A percentile compares a stretch with the other conserved stretches of the same genome.
phyloP scores from a whole-genome alignment of 2,113 vertebrate genomes.

The Triplophysa rosa region DNA sequence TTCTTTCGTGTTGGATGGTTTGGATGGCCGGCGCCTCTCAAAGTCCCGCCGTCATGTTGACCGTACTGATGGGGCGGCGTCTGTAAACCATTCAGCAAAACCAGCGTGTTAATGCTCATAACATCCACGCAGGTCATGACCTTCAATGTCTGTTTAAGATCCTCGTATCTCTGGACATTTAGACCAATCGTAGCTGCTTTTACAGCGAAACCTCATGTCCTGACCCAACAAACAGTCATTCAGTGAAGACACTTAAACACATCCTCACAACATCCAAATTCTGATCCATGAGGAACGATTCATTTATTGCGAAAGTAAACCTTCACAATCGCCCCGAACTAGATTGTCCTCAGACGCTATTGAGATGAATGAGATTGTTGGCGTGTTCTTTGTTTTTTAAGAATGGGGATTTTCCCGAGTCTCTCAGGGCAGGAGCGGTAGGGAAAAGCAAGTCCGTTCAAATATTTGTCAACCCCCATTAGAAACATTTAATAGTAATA shows the following conservation, averaged over 20 bases:
- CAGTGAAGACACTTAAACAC: constrained; percentile 14
- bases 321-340: constrained; percentile 84
- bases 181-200: background rate
- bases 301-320: constrained; percentile 90
- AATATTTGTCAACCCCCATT: constrained; percentile 98
- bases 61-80: constrained; percentile 34
- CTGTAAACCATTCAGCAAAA: constrained; percentile 29
- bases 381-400: constrained; percentile 79
- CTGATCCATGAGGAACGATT: constrained; percentile 73
- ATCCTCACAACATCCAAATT: constrained; percentile 65
- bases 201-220: background rate
- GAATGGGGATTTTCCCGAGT: constrained; percentile 78
- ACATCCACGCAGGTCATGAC: constrained; percentile 5
- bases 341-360: constrained; percentile 86
- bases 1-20: constrained; percentile 58
- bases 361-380: constrained; percentile 85
- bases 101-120: constrained; percentile 7
- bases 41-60: background rate
- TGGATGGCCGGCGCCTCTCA: constrained; percentile 50
- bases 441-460: constrained; percentile 85
- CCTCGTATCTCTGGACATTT: background rate
- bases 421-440: constrained; percentile 82
- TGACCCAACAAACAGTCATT: background rate
- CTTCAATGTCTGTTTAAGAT: constrained; percentile 26
- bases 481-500: constrained; percentile 95